These are phyloP conservation scores for Cebidichthys violaceus DNA, from an alignment of 2,113 vertebrate genomes.

Conservation along the genomic window DNA sequence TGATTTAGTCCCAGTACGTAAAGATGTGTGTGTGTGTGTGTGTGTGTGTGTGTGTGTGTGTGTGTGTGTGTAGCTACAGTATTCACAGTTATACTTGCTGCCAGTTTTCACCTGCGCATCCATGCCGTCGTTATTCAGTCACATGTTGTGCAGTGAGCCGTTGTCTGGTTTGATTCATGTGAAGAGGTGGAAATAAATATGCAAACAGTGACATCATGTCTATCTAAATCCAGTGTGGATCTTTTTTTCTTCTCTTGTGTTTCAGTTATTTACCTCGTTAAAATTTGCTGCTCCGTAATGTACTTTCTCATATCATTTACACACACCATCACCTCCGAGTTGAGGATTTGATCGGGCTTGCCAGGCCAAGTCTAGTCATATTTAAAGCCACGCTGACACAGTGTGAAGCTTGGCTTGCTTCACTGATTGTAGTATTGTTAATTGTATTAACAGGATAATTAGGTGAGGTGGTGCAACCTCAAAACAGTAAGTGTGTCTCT, in stretches of 20 bases:
- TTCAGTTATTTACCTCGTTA: conserved; percentile 15
- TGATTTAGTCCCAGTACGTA: conserved; percentile 20
- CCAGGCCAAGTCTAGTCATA: background rate
- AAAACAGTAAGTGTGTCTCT: background rate
- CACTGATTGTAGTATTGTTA: background rate
- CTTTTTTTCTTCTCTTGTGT: conserved; percentile 26
- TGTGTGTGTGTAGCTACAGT: conserved; percentile 5
- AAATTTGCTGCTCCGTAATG: background rate
- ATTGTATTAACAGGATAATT: conserved; percentile 10
- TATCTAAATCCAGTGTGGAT: background rate
- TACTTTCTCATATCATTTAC: background rate
- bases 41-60: conserved; percentile 14
- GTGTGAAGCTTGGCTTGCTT: background rate
- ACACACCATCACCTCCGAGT: conserved; percentile 15
- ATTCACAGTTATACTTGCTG: conserved; percentile 4
- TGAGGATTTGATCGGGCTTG: conserved; percentile 3
- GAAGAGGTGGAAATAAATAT: conserved; percentile 67
- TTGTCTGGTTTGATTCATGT: conserved; percentile 34
- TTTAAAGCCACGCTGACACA: conserved; percentile 2
- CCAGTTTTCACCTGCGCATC: background rate
- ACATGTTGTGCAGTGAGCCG: conserved; percentile 28
- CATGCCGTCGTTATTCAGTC: conserved; percentile 17
- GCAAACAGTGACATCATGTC: conserved; percentile 50
- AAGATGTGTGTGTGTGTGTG: conserved; percentile 26
- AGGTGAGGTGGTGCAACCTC: background rate